phyloP scores from a whole-genome alignment of 2,113 vertebrate species.

The Albula glossodonta region DNA sequence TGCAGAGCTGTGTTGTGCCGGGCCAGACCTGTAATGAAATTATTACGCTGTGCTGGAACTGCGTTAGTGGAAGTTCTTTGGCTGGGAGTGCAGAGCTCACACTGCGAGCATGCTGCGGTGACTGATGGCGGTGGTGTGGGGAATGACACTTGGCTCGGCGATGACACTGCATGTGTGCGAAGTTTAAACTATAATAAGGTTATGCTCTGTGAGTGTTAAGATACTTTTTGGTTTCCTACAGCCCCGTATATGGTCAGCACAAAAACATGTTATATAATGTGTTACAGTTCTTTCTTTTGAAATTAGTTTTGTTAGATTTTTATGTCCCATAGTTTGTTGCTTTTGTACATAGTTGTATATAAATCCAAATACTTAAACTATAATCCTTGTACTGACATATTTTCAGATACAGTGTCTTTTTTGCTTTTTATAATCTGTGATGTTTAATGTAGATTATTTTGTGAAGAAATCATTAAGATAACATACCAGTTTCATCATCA shows the following conservation, averaged over 20 bases:
- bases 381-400: too few relatives aligned
- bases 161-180: constrained; percentile 34
- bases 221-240: not conserved
- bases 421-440: too few relatives aligned
- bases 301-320: not conserved
- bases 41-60: constrained; percentile 16
- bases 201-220: not conserved
- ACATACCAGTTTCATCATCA: too few relatives aligned
- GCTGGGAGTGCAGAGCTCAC: constrained; percentile 28
- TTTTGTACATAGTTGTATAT: too few relatives aligned
- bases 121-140: constrained; percentile 34
- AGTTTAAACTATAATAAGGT: constrained; percentile 40
- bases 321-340: too few relatives aligned
- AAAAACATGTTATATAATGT: not conserved
- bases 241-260: not conserved
- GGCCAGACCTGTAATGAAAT: constrained; percentile 5
- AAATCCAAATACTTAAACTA: too few relatives aligned
- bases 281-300: not conserved
- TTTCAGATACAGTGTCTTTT: too few relatives aligned
- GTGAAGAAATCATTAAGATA: too few relatives aligned
- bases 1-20: not conserved
- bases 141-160: constrained; percentile 35
- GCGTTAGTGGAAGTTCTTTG: constrained; percentile 3
- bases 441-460: too few relatives aligned
- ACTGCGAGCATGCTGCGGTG: constrained; percentile 37